These are phyloP conservation scores for Lynx canadensis DNA, from an alignment of 2,113 vertebrate genomes.

Conservation along the genomic window DNA sequence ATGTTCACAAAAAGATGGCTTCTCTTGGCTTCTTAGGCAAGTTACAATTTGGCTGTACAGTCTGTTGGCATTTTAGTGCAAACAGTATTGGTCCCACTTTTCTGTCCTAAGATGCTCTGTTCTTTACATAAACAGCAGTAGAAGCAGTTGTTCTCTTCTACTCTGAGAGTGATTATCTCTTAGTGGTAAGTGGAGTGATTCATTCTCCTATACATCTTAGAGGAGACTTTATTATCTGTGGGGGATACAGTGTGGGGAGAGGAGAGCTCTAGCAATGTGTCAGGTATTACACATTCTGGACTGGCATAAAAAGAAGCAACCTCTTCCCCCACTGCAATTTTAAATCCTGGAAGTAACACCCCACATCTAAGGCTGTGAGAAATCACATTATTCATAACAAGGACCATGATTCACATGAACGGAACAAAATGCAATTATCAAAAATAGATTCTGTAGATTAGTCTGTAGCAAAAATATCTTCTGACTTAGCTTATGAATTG, in stretches of 20 bases:
- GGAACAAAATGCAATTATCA: constrained; percentile 60
- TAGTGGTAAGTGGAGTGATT: constrained; percentile 69
- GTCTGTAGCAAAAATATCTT: constrained; percentile 59
- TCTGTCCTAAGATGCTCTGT: constrained; percentile 36
- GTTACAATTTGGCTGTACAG: background rate
- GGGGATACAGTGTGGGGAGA: background rate
- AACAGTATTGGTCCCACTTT: constrained; percentile 18
- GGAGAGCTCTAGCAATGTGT: constrained; percentile 29
- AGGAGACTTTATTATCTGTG: constrained; percentile 52
- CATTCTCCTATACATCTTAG: constrained; percentile 49
- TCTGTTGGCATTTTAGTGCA: constrained; percentile 51
- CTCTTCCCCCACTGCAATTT: constrained; percentile 54
- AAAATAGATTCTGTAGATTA: constrained; percentile 71
- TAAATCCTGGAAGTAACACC: constrained; percentile 43
- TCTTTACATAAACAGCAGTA: constrained; percentile 59
- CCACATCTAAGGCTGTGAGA: constrained; percentile 55
- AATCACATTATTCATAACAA: constrained; percentile 64
- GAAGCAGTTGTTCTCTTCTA: constrained; percentile 60
- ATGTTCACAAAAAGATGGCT: background rate
- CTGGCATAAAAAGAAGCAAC: constrained; percentile 42
- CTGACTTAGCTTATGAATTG: constrained; percentile 38
- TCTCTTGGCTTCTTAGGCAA: constrained; percentile 29
- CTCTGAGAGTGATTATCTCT: constrained; percentile 55
- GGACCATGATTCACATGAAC: constrained; percentile 65
- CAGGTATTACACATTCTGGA: constrained; percentile 60